These are phyloP conservation scores for Eupithecia exiguata DNA, from an alignment of 2,888 invertebrate genomes.

Conservation along the genomic window DNA sequence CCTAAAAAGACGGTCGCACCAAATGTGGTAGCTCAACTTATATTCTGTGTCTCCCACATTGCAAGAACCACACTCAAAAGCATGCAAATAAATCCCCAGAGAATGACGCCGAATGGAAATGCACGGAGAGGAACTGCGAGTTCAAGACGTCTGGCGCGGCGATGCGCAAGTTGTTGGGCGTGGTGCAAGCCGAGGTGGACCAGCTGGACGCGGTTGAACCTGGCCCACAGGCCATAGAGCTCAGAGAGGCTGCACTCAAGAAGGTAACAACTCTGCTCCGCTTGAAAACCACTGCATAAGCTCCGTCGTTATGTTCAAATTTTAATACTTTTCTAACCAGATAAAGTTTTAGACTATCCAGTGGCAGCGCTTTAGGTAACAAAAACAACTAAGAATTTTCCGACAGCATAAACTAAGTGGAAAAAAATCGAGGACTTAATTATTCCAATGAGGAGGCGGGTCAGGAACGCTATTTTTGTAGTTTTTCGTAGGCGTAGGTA, in stretches of 20 bases:
- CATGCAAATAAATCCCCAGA: constrained; percentile 65
- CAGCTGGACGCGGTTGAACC: constrained; percentile 84
- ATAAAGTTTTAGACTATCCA: too few species aligned
- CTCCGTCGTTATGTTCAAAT: not conserved
- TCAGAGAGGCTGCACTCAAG: constrained; percentile 84
- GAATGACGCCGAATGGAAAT: constrained; percentile 85
- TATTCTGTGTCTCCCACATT: not conserved
- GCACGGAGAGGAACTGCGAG: constrained; percentile 85
- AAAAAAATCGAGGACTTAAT: too few species aligned
- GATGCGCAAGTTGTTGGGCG: constrained; percentile 84
- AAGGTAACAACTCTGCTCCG: constrained; percentile 64
- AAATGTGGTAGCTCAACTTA: not conserved
- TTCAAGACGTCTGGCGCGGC: constrained; percentile 85
- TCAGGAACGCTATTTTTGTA: too few species aligned
- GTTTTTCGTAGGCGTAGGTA: too few species aligned
- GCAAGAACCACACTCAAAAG: not conserved
- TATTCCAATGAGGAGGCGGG: too few species aligned
- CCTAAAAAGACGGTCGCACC: too few species aligned
- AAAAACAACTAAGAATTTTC: too few species aligned
- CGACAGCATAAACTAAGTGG: too few species aligned
- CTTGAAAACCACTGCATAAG: not conserved
- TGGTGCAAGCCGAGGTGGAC: constrained; percentile 88
- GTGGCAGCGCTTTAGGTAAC: too few species aligned
- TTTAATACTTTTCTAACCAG: not conserved
- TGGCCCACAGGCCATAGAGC: constrained; percentile 85